Base-by-base conservation (phyloP, 2,888 invertebrate genomes). In the Chymomyza amoena region DNA sequence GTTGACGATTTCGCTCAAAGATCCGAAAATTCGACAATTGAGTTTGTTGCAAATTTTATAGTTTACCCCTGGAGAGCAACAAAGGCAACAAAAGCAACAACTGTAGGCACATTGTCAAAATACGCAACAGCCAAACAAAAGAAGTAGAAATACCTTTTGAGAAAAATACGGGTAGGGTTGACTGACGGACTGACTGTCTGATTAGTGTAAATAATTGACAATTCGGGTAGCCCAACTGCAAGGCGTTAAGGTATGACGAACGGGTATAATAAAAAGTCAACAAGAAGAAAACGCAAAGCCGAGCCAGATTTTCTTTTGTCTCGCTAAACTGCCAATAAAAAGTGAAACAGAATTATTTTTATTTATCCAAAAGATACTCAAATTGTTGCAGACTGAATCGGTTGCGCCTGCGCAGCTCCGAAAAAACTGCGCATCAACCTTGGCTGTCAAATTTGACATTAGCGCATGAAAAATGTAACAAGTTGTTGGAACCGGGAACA, bases 381-480 rank as follows among this genome's bases (percentile, higher is more conserved):
- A 82, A 87, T 77, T 82, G 85, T 84, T 83, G 39, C 39, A 88
- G 88, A 65, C 18, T 32, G 50, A 68, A 52, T 68, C 69, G 69
- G 68, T 66, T 71, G 64, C 52, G 36, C 36, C 32, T 61, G 59
- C 50, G 45, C 45, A 52, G 60, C 28, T n/a, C 60, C 61, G 65
- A 67, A 67, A 63, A 15, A 59, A 60, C 61, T 64, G 52, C 61
- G 76, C 72, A 74, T 56, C 71, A 54, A 51, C 28, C 76, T 79
- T 78, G 84, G 81, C 84, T 89, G 89, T 88, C 87, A 89, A 79
- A 85, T 78, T 77, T 79, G 87, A 86, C 89, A 89, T 89, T 89
- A 88, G 79, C 88, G 81, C 78, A 87, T 89, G 87, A 88, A 79
- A 88, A 89, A 89, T 88, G 89, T 89, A 89, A 89, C 87, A 89